Conservation (phyloP, 2,113 vertebrate genomes). For the Cercocebus atys region DNA sequence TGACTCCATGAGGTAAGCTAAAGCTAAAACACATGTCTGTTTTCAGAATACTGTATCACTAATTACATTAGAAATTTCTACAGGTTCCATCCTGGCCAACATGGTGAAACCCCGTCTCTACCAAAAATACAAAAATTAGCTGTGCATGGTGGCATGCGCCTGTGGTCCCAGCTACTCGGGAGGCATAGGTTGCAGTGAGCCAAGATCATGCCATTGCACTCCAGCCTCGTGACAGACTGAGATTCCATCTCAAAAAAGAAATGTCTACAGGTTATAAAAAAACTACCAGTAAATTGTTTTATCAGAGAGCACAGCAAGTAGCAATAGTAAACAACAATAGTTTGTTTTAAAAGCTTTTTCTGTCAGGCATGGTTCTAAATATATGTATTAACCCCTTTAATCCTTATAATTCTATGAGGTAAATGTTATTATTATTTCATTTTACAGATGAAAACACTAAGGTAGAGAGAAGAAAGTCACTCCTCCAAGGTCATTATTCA, state of each 20-base stretch:
- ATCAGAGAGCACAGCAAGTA: background rate
- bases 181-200: too few relatives aligned
- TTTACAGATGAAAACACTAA: background rate
- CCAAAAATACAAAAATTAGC: too few relatives aligned
- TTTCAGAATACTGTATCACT: background rate
- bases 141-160: too few relatives aligned
- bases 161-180: too few relatives aligned
- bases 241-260: background rate
- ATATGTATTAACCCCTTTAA: background rate
- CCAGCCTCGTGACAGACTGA: too few relatives aligned
- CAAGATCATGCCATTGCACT: too few relatives aligned
- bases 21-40: background rate
- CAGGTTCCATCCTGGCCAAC: background rate
- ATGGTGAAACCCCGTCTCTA: background rate
- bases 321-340: background rate
- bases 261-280: background rate
- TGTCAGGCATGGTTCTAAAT: conserved; percentile 17
- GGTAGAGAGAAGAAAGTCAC: background rate
- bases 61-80: conserved; percentile 13
- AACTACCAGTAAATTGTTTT: background rate
- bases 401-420: background rate
- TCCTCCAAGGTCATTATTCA: background rate
- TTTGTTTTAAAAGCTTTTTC: conserved; percentile 11
- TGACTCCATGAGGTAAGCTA: background rate
- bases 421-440: conserved; percentile 28